Evolutionary conservation across 2,113 vertebrate genomes (phyloP).

Genomic region (Petrocephalus microphthalmus): DNA sequence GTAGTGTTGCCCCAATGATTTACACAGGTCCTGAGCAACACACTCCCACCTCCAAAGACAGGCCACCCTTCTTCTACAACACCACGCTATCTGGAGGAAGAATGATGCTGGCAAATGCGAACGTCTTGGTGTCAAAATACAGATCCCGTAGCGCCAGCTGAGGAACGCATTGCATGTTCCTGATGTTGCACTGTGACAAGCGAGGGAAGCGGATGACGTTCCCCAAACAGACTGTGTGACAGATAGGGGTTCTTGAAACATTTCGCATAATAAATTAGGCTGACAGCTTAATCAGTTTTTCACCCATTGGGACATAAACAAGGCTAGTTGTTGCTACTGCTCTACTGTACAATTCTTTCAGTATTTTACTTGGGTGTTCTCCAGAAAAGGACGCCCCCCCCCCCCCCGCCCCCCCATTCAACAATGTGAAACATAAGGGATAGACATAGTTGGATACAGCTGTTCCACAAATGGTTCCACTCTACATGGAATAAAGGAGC

Average conservation of each 20-base stretch:
- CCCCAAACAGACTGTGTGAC: slow-evolving; percentile 3
- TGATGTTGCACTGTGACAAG: neutral
- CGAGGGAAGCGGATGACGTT: neutral
- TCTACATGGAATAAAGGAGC: slow-evolving; percentile 29
- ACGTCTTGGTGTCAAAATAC: neutral
- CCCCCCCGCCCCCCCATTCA: neutral
- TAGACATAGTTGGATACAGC: slow-evolving; percentile 34
- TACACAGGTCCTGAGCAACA: neutral
- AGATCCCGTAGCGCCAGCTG: neutral
- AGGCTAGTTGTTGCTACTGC: slow-evolving; percentile 18
- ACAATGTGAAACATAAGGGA: slow-evolving; percentile 34
- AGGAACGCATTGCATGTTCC: neutral
- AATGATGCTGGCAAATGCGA: neutral
- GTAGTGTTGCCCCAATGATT: neutral
- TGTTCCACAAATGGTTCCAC: slow-evolving; percentile 29
- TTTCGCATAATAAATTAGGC: neutral
- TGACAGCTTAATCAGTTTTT: slow-evolving; percentile 19
- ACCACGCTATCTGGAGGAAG: neutral
- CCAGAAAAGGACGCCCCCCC: slow-evolving; percentile 21
- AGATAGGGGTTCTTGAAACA: neutral
- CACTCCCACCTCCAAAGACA: neutral
- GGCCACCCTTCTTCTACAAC: neutral
- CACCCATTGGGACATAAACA: slow-evolving; percentile 5
- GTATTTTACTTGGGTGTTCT: slow-evolving; percentile 24
- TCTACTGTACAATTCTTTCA: neutral